Evolutionary conservation across 2,113 vertebrate species (phyloP).

Genomic region (Brachionichthys hirsutus): DNA sequence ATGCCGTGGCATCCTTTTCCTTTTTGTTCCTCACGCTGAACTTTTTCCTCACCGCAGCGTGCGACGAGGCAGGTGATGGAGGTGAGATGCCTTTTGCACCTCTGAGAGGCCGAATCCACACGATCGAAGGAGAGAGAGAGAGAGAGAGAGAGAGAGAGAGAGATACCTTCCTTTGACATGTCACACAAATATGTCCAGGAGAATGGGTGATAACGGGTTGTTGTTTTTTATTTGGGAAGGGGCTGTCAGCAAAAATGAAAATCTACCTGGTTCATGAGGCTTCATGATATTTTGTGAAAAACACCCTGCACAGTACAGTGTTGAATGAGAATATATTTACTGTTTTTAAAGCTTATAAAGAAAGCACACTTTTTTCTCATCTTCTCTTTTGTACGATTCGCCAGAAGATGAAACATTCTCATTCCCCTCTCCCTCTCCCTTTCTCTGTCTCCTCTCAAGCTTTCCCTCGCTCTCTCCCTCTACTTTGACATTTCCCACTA

Average conservation of each 20-base stretch:
- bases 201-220: slow-evolving; percentile 64
- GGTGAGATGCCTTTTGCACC: slow-evolving; percentile 36
- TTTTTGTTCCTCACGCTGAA: slow-evolving; percentile 13
- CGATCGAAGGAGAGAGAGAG: slow-evolving; percentile 47
- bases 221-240: slow-evolving; percentile 62
- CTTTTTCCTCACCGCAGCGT: slow-evolving; percentile 22
- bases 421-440: slow-evolving; percentile 23
- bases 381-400: slow-evolving; percentile 5
- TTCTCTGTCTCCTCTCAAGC: slow-evolving; percentile 34
- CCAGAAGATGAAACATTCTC: slow-evolving; percentile 16
- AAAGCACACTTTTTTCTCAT: not conserved
- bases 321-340: too few species aligned
- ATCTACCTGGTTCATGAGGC: slow-evolving; percentile 62
- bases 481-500: slow-evolving; percentile 63
- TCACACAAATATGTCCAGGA: slow-evolving; percentile 59
- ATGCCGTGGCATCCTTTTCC: slow-evolving; percentile 46
- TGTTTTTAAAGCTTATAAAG: too few species aligned
- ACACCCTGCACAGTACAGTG: not conserved
- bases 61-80: slow-evolving; percentile 30
- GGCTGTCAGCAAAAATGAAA: slow-evolving; percentile 72
- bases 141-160: too few species aligned
- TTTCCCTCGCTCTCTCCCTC: slow-evolving; percentile 21
- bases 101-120: slow-evolving; percentile 43
- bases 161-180: slow-evolving; percentile 61
- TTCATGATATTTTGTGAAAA: not conserved